phyloP scores from a whole-genome alignment of 2,888 invertebrate genomes.

The Eurytoma adleriae region DNA sequence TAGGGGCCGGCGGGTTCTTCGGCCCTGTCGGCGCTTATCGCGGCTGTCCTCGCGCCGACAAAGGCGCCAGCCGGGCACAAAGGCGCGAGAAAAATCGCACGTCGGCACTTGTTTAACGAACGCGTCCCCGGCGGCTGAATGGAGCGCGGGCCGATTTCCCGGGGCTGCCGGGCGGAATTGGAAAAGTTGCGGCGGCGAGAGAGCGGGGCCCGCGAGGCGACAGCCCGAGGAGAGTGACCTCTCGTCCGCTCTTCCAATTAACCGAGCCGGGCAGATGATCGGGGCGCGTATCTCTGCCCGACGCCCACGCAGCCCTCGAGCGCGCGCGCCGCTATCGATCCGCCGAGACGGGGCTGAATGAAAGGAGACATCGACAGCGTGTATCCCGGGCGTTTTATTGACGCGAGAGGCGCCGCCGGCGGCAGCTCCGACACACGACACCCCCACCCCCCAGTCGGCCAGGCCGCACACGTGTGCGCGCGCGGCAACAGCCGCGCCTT shows the following conservation, averaged over 20 bases:
- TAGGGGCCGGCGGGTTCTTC: background rate
- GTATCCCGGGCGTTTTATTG: slow-evolving; percentile 8
- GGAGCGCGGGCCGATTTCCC: no score
- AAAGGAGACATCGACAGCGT: slow-evolving; percentile 26
- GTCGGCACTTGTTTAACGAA: no score
- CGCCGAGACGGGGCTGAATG: slow-evolving; percentile 4
- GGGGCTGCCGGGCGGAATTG: no score
- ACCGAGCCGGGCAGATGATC: background rate
- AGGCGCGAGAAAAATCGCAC: no score
- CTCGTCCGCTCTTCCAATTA: no score
- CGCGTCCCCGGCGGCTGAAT: no score
- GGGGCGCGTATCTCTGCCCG: background rate
- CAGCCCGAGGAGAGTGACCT: no score
- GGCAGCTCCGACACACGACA: background rate
- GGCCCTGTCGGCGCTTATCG: background rate
- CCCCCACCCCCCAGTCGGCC: background rate
- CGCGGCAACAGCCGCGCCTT: slow-evolving; percentile 8
- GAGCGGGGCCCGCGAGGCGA: no score
- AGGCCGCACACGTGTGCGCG: background rate
- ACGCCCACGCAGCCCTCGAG: background rate
- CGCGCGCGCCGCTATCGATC: background rate
- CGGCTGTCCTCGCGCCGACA: no score
- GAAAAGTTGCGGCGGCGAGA: no score
- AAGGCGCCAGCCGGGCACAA: no score
- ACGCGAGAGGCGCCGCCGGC: slow-evolving; percentile 1